Percentiles rank a stretch among this genome's conserved stretches.
Conservation (phyloP, 2,888 invertebrate species). For the Athetis lepigone region DNA sequence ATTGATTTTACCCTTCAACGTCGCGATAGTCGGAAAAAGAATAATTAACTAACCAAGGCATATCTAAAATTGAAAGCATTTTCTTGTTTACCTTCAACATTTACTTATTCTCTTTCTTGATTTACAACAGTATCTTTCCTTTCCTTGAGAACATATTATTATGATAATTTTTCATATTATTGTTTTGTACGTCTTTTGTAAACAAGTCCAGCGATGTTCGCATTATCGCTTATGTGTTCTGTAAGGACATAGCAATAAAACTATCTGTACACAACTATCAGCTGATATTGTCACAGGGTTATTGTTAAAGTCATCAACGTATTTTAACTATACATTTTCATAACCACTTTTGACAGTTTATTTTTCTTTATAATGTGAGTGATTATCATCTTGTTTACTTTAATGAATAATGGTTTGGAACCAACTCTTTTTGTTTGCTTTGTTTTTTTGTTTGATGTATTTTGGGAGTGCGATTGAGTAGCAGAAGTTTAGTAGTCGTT, state of each 20-base stretch:
- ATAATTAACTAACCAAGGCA: neutral
- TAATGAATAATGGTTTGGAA: slow-evolving; percentile 13
- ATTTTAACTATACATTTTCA: slow-evolving; percentile 37
- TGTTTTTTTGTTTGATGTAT: slow-evolving; percentile 7
- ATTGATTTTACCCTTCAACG: slow-evolving; percentile 31
- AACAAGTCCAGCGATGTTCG: slow-evolving; percentile 40
- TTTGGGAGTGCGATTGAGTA: slow-evolving; percentile 11
- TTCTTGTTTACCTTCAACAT: slow-evolving; percentile 26
- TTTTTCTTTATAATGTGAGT: slow-evolving; percentile 22
- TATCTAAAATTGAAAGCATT: slow-evolving; percentile 40
- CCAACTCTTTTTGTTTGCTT: neutral
- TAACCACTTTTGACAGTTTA: slow-evolving; percentile 30
- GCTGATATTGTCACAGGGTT: slow-evolving; percentile 43
- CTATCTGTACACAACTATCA: slow-evolving; percentile 24
- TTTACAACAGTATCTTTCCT: slow-evolving; percentile 32
- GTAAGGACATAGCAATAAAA: slow-evolving; percentile 51
- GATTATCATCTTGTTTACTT: slow-evolving; percentile 22
- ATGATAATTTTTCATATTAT: slow-evolving; percentile 47
- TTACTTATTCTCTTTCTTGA: slow-evolving; percentile 23
- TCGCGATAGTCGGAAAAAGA: slow-evolving; percentile 9
- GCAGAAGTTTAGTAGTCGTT: slow-evolving; percentile 20
- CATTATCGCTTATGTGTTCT: slow-evolving; percentile 35
- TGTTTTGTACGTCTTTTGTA: slow-evolving; percentile 39
- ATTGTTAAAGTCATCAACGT: slow-evolving; percentile 37
- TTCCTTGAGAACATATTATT: slow-evolving; percentile 44